These are phyloP conservation scores for Diploptera punctata DNA, from an alignment of 2,888 invertebrate genomes.

Conservation along the genomic window DNA sequence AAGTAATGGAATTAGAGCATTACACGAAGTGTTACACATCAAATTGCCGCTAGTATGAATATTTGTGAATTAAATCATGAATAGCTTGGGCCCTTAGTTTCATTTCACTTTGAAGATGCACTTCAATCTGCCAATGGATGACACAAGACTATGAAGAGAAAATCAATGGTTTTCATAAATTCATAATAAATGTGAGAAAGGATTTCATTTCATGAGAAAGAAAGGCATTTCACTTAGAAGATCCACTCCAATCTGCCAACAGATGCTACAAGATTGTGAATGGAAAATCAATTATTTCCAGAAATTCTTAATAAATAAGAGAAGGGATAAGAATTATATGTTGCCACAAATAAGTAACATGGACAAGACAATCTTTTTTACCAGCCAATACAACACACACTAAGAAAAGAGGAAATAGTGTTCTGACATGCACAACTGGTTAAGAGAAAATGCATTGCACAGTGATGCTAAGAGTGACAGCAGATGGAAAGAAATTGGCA, in stretches of 20 bases:
- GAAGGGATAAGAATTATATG: too few relatives aligned
- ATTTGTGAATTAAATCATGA: neutral
- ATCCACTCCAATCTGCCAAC: too few relatives aligned
- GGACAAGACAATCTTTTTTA: neutral
- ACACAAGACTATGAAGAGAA: neutral
- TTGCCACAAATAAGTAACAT: neutral
- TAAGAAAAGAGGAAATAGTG: conserved; percentile 6
- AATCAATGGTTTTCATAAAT: neutral
- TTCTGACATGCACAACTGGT: neutral
- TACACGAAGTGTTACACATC: neutral
- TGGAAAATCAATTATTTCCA: too few relatives aligned
- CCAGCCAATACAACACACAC: neutral
- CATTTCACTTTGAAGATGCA: neutral
- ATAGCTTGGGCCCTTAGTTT: neutral
- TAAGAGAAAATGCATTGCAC: too few relatives aligned
- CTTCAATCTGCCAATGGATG: neutral
- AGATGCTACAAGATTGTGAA: too few relatives aligned
- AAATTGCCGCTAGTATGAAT: neutral
- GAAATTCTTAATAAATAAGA: too few relatives aligned
- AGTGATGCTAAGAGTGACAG: neutral
- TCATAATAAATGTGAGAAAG: too few relatives aligned
- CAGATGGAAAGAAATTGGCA: neutral
- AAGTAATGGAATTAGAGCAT: neutral
- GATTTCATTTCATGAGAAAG: too few relatives aligned
- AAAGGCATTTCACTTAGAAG: too few relatives aligned